A percentile compares a stretch with the other conserved stretches of the same genome.
Conservation (phyloP, 2,797 vertebrate species). For the Mastacembelus armatus region DNA sequence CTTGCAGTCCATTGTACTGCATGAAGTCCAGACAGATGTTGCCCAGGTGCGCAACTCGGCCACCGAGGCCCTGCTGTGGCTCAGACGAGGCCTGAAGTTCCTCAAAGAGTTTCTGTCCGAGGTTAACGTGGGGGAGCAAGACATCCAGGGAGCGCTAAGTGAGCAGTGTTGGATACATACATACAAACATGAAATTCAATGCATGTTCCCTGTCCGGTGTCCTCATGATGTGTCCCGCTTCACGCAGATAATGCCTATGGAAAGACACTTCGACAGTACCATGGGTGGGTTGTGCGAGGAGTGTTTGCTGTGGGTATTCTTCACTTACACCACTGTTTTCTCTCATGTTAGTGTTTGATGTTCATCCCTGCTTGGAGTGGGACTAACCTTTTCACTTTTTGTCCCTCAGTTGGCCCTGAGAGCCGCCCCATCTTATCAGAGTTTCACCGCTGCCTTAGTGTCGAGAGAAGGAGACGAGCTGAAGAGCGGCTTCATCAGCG, state of each 20-base stretch:
- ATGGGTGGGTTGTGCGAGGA: slow-evolving; percentile 97
- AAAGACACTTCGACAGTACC: slow-evolving; percentile 93
- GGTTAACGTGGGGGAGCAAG: slow-evolving; percentile 89
- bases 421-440: slow-evolving; percentile 92
- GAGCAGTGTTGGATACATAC: slow-evolving; percentile 63
- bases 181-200: background rate
- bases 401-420: slow-evolving; percentile 91
- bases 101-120: slow-evolving; percentile 95
- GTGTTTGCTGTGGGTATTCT: slow-evolving; percentile 93
- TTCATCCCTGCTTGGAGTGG: background rate
- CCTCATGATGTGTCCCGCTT: background rate
- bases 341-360: background rate
- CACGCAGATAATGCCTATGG: slow-evolving; percentile 93
- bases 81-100: slow-evolving; percentile 95
- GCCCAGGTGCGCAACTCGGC: slow-evolving; percentile 94
- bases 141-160: slow-evolving; percentile 96
- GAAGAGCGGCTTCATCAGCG: slow-evolving; percentile 86
- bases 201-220: background rate
- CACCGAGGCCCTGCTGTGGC: slow-evolving; percentile 96
- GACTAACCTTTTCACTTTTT: background rate
- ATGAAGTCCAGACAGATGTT: slow-evolving; percentile 88
- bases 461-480: slow-evolving; percentile 88
- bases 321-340: background rate
- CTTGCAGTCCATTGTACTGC: slow-evolving; percentile 95
- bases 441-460: slow-evolving; percentile 92